Percentiles rank a stretch among this genome's conserved stretches.
These are phyloP conservation scores for Epirrita christyi DNA, from an alignment of 2,888 invertebrate genomes.

Conservation along the genomic window DNA sequence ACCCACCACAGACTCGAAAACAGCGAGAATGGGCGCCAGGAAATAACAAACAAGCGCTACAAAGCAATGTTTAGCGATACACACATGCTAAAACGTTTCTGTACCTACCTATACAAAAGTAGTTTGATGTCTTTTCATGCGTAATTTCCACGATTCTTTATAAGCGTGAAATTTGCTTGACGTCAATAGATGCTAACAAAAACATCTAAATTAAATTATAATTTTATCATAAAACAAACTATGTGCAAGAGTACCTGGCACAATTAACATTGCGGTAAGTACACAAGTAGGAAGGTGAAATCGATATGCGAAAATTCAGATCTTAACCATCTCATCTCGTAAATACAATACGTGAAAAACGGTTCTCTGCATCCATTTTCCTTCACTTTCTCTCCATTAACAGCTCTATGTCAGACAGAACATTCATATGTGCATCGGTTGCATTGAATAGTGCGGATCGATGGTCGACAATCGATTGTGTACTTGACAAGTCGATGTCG, in stretches of 20 bases:
- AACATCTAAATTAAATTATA: constrained; percentile 3
- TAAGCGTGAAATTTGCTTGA: constrained; percentile 48
- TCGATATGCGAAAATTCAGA: constrained; percentile 22
- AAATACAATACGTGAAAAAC: constrained; percentile 12
- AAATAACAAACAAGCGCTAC: constrained; percentile 41
- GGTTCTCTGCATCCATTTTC: constrained; percentile 16
- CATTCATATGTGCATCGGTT: constrained; percentile 29
- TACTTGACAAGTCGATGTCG: constrained; percentile 51
- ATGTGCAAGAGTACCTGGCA: neutral
- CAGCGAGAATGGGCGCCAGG: constrained; percentile 40
- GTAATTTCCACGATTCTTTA: constrained; percentile 44
- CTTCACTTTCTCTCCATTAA: constrained; percentile 32
- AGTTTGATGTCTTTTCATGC: constrained; percentile 48
- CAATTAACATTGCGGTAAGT: constrained; percentile 18
- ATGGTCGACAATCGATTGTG: constrained; percentile 72
- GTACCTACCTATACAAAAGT: constrained; percentile 56
- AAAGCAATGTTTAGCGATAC: constrained; percentile 45
- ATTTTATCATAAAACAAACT: no score
- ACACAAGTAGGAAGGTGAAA: constrained; percentile 12
- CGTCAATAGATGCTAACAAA: constrained; percentile 42
- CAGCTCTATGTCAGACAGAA: constrained; percentile 35
- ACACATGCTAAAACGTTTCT: constrained; percentile 60
- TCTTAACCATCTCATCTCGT: constrained; percentile 3
- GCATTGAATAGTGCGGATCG: constrained; percentile 57
- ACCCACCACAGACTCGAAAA: constrained; percentile 48